A percentile compares a stretch with the other conserved stretches of the same genome.
phyloP scores from a whole-genome alignment of 2,797 vertebrate genomes.

The Petrocephalus sullivani region DNA sequence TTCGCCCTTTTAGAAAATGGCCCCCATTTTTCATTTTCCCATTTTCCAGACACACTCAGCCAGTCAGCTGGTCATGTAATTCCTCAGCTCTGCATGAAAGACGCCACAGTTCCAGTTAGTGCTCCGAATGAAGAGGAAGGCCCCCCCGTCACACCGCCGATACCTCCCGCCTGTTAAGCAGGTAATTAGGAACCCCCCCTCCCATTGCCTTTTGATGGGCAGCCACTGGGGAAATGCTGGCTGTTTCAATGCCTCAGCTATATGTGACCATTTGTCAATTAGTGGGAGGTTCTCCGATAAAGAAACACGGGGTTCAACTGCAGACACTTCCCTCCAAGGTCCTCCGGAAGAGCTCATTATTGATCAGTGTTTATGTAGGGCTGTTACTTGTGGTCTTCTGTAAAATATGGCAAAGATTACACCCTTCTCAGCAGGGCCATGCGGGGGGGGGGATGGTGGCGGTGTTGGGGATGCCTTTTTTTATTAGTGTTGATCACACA shows the following conservation, averaged over 20 bases:
- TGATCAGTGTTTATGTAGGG: neutral
- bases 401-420: neutral
- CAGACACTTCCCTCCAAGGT: neutral
- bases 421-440: neutral
- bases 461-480: neutral
- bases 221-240: neutral
- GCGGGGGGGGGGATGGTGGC: neutral
- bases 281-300: conserved; percentile 7
- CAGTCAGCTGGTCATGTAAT: neutral
- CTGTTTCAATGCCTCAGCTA: neutral
- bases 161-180: neutral
- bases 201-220: neutral
- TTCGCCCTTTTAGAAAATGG: conserved; percentile 1
- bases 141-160: neutral
- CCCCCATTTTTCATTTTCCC: neutral
- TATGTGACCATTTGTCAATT: neutral
- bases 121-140: conserved; percentile 8
- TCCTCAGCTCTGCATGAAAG: neutral
- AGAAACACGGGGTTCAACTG: neutral
- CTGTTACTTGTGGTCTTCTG: neutral
- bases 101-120: neutral
- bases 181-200: neutral
- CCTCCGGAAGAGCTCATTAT: neutral
- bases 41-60: neutral
- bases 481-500: neutral